These are phyloP conservation scores for Polyommatus iphigenia DNA, from an alignment of 2,888 invertebrate species.

Conservation along the genomic window DNA sequence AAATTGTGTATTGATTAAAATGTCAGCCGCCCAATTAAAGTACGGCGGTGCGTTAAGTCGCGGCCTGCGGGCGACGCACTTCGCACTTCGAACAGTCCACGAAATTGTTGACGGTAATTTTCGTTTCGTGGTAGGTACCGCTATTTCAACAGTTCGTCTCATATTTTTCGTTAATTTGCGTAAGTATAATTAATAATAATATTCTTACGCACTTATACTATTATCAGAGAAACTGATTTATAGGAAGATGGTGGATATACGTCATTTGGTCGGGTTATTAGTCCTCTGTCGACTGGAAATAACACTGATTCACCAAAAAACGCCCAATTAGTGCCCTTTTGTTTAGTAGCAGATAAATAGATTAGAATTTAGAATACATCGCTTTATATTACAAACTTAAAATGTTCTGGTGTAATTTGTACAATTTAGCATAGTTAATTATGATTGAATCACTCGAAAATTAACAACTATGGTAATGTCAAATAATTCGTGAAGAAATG, in stretches of 20 bases:
- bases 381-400: too few species aligned
- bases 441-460: neutral
- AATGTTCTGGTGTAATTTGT: neutral
- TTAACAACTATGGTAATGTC: too few species aligned
- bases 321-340: too few species aligned
- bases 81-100: conserved; percentile 49
- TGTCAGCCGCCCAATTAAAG: conserved; percentile 75
- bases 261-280: too few species aligned
- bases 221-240: too few species aligned
- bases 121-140: conserved; percentile 46
- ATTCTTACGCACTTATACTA: too few species aligned
- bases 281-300: too few species aligned
- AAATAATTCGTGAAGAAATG: neutral
- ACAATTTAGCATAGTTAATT: neutral
- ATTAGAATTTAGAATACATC: too few species aligned
- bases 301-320: too few species aligned
- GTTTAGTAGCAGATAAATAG: too few species aligned
- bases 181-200: neutral
- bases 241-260: too few species aligned
- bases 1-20: conserved; percentile 75
- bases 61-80: conserved; percentile 52
- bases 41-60: conserved; percentile 49
- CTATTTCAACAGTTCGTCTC: neutral
- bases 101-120: conserved; percentile 44
- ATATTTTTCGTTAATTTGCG: neutral